Conservation (phyloP, 2,113 vertebrate genomes). For the Tachuris rubrigastra region DNA sequence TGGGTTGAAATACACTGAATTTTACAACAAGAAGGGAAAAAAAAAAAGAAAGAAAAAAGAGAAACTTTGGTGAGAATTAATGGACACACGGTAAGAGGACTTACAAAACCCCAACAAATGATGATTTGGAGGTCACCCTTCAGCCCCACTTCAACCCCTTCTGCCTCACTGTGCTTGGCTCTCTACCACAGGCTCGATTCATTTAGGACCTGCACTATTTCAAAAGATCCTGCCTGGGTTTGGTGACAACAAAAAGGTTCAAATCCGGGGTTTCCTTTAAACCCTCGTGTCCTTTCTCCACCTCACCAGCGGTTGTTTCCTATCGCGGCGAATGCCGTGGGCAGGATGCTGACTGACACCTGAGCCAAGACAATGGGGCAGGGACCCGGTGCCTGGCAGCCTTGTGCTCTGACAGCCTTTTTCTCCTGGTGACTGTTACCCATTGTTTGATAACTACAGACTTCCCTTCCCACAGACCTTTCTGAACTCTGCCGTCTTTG, state of each 20-base stretch:
- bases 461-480: conserved; percentile 74
- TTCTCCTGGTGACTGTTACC: conserved; percentile 63
- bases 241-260: not conserved
- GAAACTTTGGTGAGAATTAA: not conserved
- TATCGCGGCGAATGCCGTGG: conserved; percentile 17
- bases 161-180: not conserved
- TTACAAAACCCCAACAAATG: not conserved
- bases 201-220: not conserved
- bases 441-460: conserved; percentile 68
- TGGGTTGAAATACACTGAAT: not conserved
- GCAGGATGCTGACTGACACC: conserved; percentile 65
- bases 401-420: conserved; percentile 63
- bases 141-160: not conserved
- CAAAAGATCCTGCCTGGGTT: not conserved
- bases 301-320: not conserved
- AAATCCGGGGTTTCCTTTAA: not conserved
- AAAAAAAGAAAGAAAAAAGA: not conserved
- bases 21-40: not conserved
- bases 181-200: not conserved
- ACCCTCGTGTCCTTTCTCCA: not conserved
- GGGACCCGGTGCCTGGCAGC: not conserved
- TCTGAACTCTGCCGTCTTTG: conserved; percentile 77
- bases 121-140: not conserved
- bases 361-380: conserved; percentile 38
- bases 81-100: not conserved